Percentiles rank a stretch among this genome's conserved stretches.
Evolutionary conservation across 1,140 invertebrate species (phyloP).

Genomic region (Portunus trituberculatus): DNA sequence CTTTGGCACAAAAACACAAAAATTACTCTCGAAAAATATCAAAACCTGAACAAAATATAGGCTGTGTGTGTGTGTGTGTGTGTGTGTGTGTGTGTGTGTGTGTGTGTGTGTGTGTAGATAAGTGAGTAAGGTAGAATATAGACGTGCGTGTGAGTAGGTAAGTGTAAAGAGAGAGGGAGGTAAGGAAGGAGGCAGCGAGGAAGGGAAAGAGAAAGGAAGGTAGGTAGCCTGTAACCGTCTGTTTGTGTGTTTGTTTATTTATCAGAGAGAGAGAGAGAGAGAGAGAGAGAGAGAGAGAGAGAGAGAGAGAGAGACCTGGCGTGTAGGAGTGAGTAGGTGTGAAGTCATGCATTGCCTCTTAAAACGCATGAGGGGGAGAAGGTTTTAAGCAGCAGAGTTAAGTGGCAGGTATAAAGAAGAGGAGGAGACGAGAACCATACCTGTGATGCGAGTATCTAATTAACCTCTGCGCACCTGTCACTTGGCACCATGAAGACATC

Average conservation of each 20-base stretch:
- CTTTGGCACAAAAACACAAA: constrained; percentile 22
- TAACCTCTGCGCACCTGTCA: background rate
- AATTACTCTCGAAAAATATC: background rate
- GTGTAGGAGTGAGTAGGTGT: too few relatives aligned
- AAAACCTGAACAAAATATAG: background rate
- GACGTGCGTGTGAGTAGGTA: background rate
- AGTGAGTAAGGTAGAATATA: background rate
- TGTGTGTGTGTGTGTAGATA: background rate
- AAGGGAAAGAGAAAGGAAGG: background rate
- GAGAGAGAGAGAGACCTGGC: too few relatives aligned
- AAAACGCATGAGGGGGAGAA: too few relatives aligned
- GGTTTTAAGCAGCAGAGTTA: background rate
- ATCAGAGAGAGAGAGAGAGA: background rate
- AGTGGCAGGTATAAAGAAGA: background rate
- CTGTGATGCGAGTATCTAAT: background rate
- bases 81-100: constrained; percentile 18
- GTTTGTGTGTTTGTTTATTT: background rate
- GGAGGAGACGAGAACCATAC: background rate
- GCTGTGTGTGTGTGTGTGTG: background rate
- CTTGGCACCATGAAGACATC: background rate
- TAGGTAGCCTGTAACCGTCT: background rate
- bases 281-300: too few relatives aligned
- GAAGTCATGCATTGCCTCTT: too few relatives aligned
- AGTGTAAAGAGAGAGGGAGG: background rate
- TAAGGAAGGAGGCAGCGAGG: background rate